Evolutionary conservation across 2,113 vertebrate species (phyloP).

Genomic region (Cyanoliseus patagonus): DNA sequence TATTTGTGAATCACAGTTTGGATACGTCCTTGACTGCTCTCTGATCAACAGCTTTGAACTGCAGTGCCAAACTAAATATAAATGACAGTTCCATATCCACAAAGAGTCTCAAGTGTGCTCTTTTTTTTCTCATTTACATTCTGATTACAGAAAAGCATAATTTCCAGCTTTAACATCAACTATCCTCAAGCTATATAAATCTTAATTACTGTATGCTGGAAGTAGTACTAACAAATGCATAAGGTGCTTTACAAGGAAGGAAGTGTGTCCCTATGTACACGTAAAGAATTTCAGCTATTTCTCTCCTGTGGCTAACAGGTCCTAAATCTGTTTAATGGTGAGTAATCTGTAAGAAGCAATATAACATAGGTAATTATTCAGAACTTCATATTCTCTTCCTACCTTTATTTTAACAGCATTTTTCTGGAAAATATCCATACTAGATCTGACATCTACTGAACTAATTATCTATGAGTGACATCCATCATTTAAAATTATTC

Average conservation of each 20-base stretch:
- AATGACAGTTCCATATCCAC: neutral
- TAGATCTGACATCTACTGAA: neutral
- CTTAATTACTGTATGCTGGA: conserved; percentile 53
- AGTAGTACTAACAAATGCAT: neutral
- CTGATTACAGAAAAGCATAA: conserved; percentile 3
- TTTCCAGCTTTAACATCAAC: conserved; percentile 37
- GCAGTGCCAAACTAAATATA: neutral
- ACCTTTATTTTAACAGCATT: neutral
- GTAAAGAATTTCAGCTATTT: conserved; percentile 45
- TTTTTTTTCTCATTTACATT: neutral
- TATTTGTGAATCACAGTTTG: neutral
- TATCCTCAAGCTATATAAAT: conserved; percentile 41
- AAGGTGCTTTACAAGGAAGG: conserved; percentile 22
- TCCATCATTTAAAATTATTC: neutral
- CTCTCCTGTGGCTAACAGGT: conserved; percentile 11
- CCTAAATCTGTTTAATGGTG: conserved; percentile 33
- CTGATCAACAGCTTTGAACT: neutral
- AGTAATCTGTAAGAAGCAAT: conserved; percentile 21
- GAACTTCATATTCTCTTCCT: neutral
- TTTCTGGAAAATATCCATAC: neutral
- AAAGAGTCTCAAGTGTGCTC: neutral
- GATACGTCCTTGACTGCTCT: neutral
- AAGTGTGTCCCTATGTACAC: neutral
- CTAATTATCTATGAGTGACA: neutral
- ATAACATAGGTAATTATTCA: neutral